A percentile compares a stretch with the other conserved stretches of the same genome.
These are phyloP conservation scores for Vombatus ursinus DNA, from an alignment of 2,113 vertebrate genomes.

Conservation along the genomic window DNA sequence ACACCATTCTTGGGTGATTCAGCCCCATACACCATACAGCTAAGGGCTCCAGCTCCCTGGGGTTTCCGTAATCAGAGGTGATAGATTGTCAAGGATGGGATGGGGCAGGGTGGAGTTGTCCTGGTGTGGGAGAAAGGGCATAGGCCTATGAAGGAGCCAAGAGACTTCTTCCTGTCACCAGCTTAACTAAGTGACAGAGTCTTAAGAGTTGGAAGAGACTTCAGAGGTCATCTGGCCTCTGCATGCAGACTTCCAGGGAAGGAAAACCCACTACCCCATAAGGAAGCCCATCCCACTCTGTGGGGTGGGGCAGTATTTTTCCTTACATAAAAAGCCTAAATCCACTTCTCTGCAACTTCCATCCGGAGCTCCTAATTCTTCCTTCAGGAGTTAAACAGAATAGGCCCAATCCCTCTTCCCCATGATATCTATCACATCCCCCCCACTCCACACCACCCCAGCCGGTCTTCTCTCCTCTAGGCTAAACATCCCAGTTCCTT, in stretches of 20 bases:
- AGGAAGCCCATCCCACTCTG: not conserved
- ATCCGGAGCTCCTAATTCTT: not conserved
- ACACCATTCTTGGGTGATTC: not conserved
- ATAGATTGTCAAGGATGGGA: not conserved
- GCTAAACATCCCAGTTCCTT: not conserved
- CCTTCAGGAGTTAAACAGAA: not conserved
- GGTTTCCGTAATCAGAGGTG: not conserved
- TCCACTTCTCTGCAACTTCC: not conserved
- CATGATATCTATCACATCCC: not conserved
- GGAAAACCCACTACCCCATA: not conserved
- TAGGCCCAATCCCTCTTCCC: not conserved
- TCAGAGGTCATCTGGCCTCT: not conserved
- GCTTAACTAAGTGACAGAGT: not conserved
- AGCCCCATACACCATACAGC: accelerated
- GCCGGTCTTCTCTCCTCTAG: not conserved
- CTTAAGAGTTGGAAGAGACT: not conserved
- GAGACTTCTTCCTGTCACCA: not conserved
- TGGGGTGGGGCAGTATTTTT: not conserved
- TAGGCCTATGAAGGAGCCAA: not conserved
- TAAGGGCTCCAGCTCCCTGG: too few relatives aligned
- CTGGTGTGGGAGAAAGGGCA: not conserved
- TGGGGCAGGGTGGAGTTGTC: not conserved
- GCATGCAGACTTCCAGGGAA: not conserved
- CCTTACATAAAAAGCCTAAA: not conserved
- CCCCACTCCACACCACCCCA: too few relatives aligned